These are phyloP conservation scores for Heterotilapia buettikoferi DNA, from an alignment of 2,113 vertebrate genomes.

Conservation along the genomic window DNA sequence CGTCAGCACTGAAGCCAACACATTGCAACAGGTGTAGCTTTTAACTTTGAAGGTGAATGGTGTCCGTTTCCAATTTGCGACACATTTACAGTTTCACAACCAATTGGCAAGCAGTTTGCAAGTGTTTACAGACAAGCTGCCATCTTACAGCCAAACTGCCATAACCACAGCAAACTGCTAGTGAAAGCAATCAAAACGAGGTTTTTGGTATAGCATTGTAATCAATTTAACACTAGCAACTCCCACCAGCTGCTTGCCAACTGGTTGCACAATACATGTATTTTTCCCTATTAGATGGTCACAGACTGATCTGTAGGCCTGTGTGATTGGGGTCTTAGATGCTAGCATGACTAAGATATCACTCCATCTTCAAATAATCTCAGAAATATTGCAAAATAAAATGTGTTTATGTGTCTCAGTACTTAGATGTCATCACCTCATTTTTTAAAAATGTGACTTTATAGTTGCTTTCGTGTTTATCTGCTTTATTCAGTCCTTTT, in stretches of 20 bases:
- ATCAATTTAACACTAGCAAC: background rate
- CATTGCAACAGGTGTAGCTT: background rate
- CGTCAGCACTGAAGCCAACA: rapidly evolving
- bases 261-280: background rate
- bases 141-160: background rate
- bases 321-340: background rate
- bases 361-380: background rate
- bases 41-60: background rate
- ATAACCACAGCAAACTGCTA: rapidly evolving
- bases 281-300: background rate
- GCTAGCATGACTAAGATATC: background rate
- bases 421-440: rapidly evolving
- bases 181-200: rapidly evolving
- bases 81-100: background rate
- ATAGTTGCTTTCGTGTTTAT: background rate
- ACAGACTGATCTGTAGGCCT: background rate
- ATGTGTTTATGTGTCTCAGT: background rate
- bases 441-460: background rate
- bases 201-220: background rate
- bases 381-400: background rate
- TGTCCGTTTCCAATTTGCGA: background rate
- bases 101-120: background rate
- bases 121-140: background rate
- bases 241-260: background rate
- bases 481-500: background rate